Evolutionary conservation across 2,797 vertebrate species (phyloP).

Genomic region (Tamandua tetradactyla): DNA sequence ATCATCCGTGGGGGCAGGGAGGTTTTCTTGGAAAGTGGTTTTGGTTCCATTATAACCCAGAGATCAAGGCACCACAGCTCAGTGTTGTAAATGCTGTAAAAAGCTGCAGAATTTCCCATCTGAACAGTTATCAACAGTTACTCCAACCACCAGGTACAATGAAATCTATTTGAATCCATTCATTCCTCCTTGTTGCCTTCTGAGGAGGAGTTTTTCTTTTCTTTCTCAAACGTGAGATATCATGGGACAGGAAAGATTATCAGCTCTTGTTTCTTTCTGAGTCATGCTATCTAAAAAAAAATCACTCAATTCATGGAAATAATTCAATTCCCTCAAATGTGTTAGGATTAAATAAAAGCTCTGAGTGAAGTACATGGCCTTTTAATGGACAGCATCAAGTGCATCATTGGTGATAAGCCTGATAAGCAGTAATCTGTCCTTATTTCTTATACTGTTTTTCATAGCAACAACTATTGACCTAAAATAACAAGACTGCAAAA

Average conservation of each 20-base stretch:
- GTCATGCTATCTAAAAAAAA: neutral
- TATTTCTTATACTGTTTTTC: neutral
- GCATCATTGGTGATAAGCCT: neutral
- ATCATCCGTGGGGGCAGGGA: neutral
- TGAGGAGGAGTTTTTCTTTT: accelerated
- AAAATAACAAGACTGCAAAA: neutral
- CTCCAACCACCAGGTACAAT: accelerated
- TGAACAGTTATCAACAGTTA: neutral
- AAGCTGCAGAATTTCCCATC: neutral
- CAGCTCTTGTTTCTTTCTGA: neutral
- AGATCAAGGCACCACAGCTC: neutral
- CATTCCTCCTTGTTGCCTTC: too few relatives aligned
- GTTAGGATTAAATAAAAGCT: neutral
- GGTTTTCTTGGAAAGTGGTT: neutral
- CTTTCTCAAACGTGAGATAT: neutral
- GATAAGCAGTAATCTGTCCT: neutral
- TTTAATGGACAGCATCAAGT: neutral
- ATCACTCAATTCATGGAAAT: neutral
- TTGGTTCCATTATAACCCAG: neutral
- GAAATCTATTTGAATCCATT: neutral
- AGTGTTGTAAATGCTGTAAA: neutral
- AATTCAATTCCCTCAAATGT: neutral
- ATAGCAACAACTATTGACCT: neutral
- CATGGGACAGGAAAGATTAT: neutral
- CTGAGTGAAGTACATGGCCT: neutral